Base-by-base conservation (phyloP, 2,797 vertebrate species). In the Gambusia yucatana region DNA sequence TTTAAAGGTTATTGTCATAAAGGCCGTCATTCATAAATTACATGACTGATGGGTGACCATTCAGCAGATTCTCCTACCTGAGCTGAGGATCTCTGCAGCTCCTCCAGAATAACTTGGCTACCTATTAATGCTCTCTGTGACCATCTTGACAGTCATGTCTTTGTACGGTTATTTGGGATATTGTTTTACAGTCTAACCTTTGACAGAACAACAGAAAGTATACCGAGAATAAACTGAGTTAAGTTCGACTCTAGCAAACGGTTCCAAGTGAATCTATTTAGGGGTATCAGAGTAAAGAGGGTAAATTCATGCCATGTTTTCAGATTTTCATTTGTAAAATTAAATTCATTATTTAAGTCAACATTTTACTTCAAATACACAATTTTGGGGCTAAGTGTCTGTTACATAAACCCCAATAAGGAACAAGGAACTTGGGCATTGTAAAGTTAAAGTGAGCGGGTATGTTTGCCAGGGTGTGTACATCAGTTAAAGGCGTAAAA, bases 401-500 rank as follows among this genome's bases (percentile, higher is more conserved):
- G 5, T 41, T 33, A 67, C 17, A 22, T 41, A 41, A 67, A 41
- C 20, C 36, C 9, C 36, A 67, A 41, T 25, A 67, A 67, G 36
- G 39, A 22, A 25, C 17, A 65, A 4, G 20, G 10, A 67, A 39
- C 33, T 33, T 33, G 33, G 33, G 33, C 33, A 33, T 67, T 39
- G 9, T 25, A 67, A 67, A 13, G 63, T 67, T 41, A 11, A 41
- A 67, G 36, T 3, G 33, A 25, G 8, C 11, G 36, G 41, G 9
- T 41, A 11, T 17, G 3, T 67, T 67, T 67, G 63, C 20, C 61
- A 39, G 61, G 16, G 16, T 39, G 17, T 74, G 61, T 84, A 79
- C 79, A 83, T 91, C 84, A 91, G 85, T 75, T 90, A 84, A 83
- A 78, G 75, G 46, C n/a, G 77, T 85, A 78, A 83, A 86, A 82